Base-by-base conservation (phyloP, 2,113 vertebrate species). In the Ptilorrhoa leucosticta region DNA sequence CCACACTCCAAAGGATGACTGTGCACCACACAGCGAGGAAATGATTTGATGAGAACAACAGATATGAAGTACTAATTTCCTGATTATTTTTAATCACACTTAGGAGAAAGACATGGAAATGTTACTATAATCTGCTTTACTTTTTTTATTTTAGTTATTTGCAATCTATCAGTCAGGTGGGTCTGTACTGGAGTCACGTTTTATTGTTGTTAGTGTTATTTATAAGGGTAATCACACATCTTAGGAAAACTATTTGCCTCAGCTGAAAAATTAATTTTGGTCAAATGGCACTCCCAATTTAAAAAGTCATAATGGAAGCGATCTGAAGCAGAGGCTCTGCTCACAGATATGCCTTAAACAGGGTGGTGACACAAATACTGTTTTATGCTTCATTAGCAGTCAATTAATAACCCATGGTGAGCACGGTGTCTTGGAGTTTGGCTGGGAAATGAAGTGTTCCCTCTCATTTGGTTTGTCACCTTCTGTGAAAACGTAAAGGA, bases 291-390 rank as follows among this genome's bases (percentile, higher is more conserved):
- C 89, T 89, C 37, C 28, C 48, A 60, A 56, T 61, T 69, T 24
- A 40, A 58, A 3, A 82, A 63, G 9, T 79, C 11, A 7, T 44
- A 84, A 50, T 7, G 33, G 42, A 58, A 87, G 31, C 0, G 0
- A 81, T 30, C 42, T 81, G 61, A 90, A 83, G 42, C 60, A 71
- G 69, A 61, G 18, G 27, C 39, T 78, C 76, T 78, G 31, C 69
- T 81, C 60, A 57, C 40, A 81, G 35, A 24, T 77, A 5, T 5
- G 3, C 63, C 42, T 68, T 40, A 44, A 80, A 17, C 48, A 53
- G 48, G 39, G 28, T 47, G 31, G n/a, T 83, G 71, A 37, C 45
- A 89, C 30, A 65, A 92, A 50, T 60, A 31, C 47, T 66, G 60
- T 21, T 84, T 61, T 47, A 47, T 73, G 39, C 12, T 73, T 93